Evolutionary conservation across 2,888 invertebrate species (phyloP).

Genomic region (Cosmia trapezina): DNA sequence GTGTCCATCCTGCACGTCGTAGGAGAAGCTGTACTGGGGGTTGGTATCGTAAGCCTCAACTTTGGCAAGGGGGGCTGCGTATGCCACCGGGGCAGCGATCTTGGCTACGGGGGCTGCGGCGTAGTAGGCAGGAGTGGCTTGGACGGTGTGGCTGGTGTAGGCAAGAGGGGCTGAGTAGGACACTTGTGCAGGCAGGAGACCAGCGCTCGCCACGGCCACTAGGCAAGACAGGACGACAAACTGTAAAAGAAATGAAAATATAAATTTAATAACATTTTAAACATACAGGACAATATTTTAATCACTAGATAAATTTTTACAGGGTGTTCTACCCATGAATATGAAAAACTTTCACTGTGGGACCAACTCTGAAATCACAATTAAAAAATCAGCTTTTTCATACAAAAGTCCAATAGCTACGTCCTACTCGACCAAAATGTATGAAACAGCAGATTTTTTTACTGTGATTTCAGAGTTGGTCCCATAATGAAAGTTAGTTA

Average conservation of each 20-base stretch:
- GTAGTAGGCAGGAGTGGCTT: constrained; percentile 73
- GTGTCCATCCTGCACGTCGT: constrained; percentile 87
- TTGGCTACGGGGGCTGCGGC: constrained; percentile 69
- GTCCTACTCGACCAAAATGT: too few species aligned
- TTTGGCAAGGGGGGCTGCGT: constrained; percentile 73
- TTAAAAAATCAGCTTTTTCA: too few species aligned
- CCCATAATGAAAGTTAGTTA: too few species aligned
- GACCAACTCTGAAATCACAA: too few species aligned
- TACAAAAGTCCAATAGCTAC: too few species aligned
- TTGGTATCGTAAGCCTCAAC: constrained; percentile 75
- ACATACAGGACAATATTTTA: too few species aligned
- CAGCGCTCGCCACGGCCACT: constrained; percentile 75
- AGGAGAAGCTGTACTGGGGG: constrained; percentile 83
- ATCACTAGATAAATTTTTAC: too few species aligned
- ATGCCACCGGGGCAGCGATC: constrained; percentile 74
- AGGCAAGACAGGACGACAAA: constrained; percentile 76
- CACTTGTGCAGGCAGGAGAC: constrained; percentile 71
- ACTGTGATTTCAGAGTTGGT: too few species aligned
- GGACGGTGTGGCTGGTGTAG: constrained; percentile 66
- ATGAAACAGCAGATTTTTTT: too few species aligned
- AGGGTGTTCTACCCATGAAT: too few species aligned
- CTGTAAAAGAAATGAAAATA: constrained; percentile 68
- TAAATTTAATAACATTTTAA: neutral
- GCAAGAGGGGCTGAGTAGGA: constrained; percentile 73
- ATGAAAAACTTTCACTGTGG: too few species aligned